A percentile compares a stretch with the other conserved stretches of the same genome.
These are phyloP conservation scores for Tetragnatha versicolor DNA, from an alignment of 1,140 invertebrate genomes.

Conservation along the genomic window DNA sequence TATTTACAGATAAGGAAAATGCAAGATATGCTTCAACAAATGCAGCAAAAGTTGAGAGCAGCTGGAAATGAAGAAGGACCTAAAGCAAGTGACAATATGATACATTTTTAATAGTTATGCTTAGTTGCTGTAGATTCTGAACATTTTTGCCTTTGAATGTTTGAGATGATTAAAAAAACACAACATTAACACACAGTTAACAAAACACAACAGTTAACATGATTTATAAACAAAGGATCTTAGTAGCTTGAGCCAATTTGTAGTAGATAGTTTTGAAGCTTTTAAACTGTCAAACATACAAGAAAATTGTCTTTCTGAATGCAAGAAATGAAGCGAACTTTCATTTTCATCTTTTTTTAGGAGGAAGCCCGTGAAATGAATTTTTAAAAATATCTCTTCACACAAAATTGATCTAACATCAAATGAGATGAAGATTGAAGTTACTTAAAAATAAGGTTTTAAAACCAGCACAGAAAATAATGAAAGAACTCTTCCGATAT, in stretches of 20 bases:
- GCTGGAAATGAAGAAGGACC: constrained; percentile 50
- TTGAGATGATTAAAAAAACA: no score
- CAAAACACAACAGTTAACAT: no score
- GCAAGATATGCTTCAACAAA: constrained; percentile 95
- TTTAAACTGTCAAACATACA: no score
- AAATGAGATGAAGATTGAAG: constrained; percentile 29
- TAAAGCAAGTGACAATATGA: constrained; percentile 42
- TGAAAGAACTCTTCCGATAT: background rate
- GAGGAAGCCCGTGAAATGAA: constrained; percentile 45
- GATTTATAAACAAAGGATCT: no score
- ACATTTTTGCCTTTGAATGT: background rate
- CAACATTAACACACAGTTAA: no score
- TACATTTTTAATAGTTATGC: constrained; percentile 19
- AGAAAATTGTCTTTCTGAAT: background rate
- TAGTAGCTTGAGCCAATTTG: no score
- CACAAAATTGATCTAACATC: constrained; percentile 10
- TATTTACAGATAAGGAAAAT: constrained; percentile 87
- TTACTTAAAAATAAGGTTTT: constrained; percentile 21
- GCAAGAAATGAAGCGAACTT: background rate
- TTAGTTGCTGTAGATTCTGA: constrained; percentile 11
- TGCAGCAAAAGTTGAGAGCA: constrained; percentile 86
- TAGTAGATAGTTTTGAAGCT: no score
- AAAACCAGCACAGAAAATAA: background rate
- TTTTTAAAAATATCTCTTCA: constrained; percentile 40
- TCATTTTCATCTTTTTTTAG: constrained; percentile 43